Evolutionary conservation across 2,113 vertebrate genomes (phyloP), one percentile per base, ranked within the genome.

Genomic region (Willisornis vidua): DNA sequence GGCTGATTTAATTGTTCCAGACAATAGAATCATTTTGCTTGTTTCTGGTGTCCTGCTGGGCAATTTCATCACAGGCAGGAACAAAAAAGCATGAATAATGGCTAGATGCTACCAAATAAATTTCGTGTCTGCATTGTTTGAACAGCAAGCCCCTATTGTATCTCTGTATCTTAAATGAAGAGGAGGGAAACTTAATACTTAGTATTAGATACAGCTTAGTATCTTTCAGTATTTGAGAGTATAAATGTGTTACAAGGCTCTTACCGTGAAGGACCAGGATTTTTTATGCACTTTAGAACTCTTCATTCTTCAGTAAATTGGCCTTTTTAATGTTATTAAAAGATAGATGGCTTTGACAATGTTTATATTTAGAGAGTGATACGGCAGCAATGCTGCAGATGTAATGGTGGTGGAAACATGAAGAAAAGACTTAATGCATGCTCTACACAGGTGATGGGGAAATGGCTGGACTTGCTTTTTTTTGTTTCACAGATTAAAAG

Each of bases 1-100:
- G 54, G 59, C 59, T 96, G 84, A 96, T 95, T 85, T 94, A 90
- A 93, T 95, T 94, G 77, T 87, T 95, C 65, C 75, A 83, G 91
- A 94, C 89, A 95, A 87, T 87, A 87, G 84, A 91, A 85, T 93
- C 1, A 72, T 89, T 92, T 88, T 87, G 37, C 77, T 96, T 87
- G 65, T 87, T 94, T 94, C 84, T 93, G 62, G 55, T 96, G 74
- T 95, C 87, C 87, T 94, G 70, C 87, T 95, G 91, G 84, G 94
- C 58, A 85, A 52, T 95, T 97, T 94, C 91, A 91, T 87, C 87
- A 81, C 41, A 85, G 41, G 41, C 83, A 83, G 84, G 62, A 91
- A 75, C 45, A 90, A 78, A 95, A 93, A 86, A 70, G 57, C 9
- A 35, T 90, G 70, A 92, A 88, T 84, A 93, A 85, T 87, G 81